Percentiles rank a stretch among this genome's conserved stretches.
Conservation (phyloP, 2,888 invertebrate species). For the Harpalus rufipes region DNA sequence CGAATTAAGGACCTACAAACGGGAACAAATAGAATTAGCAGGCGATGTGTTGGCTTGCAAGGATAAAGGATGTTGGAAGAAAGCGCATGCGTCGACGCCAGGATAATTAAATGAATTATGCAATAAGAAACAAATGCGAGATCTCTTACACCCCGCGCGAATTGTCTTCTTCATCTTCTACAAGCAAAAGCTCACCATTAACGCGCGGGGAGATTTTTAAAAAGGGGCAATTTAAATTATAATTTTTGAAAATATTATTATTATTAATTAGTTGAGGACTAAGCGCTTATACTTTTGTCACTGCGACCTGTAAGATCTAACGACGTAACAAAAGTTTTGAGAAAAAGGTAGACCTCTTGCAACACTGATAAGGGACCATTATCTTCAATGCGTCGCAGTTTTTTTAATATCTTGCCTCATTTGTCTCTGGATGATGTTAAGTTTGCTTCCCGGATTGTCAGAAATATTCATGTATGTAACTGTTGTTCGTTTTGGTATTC, state of each 20-base stretch:
- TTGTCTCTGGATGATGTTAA: too few species aligned
- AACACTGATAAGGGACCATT: too few species aligned
- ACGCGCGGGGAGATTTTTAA: background rate
- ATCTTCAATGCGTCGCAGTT: too few species aligned
- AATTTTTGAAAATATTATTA: background rate
- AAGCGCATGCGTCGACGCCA: constrained; percentile 4
- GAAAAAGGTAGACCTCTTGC: too few species aligned
- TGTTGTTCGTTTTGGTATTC: too few species aligned
- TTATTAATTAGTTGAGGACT: too few species aligned
- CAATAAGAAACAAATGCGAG: constrained; percentile 74
- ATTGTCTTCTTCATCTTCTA: constrained; percentile 59
- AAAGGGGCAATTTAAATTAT: background rate
- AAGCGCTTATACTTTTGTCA: too few species aligned
- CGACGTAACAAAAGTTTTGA: too few species aligned
- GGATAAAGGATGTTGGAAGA: constrained; percentile 37
- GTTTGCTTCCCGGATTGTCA: too few species aligned
- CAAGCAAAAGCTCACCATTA: background rate
- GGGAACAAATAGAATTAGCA: constrained; percentile 77
- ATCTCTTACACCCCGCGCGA: constrained; percentile 67
- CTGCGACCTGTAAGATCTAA: too few species aligned
- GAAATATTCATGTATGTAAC: too few species aligned
- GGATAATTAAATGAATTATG: constrained; percentile 76
- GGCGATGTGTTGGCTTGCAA: constrained; percentile 75
- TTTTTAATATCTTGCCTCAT: too few species aligned
- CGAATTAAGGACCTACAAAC: constrained; percentile 75